Percentiles rank a stretch among this genome's conserved stretches.
These are phyloP conservation scores for Lasioglossum malachurum DNA, from an alignment of 2,888 invertebrate genomes.

Conservation along the genomic window DNA sequence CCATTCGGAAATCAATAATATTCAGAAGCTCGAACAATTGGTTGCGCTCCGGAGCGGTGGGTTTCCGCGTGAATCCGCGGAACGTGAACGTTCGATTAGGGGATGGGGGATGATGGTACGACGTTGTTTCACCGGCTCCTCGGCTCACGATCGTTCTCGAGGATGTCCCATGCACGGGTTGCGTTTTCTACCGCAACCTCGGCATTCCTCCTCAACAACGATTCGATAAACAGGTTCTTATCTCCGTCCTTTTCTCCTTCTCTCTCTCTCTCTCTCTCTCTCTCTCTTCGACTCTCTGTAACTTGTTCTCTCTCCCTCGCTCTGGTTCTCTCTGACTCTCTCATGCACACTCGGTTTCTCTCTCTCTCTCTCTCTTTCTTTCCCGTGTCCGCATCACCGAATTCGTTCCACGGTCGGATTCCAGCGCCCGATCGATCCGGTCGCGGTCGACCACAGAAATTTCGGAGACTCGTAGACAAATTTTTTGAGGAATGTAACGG, in stretches of 20 bases:
- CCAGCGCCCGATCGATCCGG: constrained; percentile 28
- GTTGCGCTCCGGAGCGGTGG: not conserved
- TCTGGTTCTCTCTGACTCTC: not conserved
- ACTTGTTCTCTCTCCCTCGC: not conserved
- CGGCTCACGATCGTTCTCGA: not conserved
- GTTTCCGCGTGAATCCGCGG: constrained; percentile 18
- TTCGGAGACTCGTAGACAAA: not conserved
- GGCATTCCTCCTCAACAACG: constrained; percentile 34
- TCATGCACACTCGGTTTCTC: not conserved
- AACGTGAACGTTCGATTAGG: not conserved
- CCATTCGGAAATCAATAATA: constrained; percentile 29
- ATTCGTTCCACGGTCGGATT: constrained; percentile 28
- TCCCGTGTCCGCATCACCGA: not conserved
- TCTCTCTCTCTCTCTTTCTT: not conserved
- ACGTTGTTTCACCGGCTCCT: constrained; percentile 3
- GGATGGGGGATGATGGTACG: not conserved
- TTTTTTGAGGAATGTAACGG: constrained; percentile 19
- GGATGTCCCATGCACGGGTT: not conserved
- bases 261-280: constrained; percentile 24
- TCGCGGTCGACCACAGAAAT: constrained; percentile 4
- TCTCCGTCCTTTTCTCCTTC: constrained; percentile 24
- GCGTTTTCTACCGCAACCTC: constrained; percentile 26
- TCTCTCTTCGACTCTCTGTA: not conserved
- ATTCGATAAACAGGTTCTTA: constrained; percentile 64
- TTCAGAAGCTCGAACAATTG: constrained; percentile 21